Conservation (phyloP, 2,797 vertebrate species). For the Myotis planiceps region DNA sequence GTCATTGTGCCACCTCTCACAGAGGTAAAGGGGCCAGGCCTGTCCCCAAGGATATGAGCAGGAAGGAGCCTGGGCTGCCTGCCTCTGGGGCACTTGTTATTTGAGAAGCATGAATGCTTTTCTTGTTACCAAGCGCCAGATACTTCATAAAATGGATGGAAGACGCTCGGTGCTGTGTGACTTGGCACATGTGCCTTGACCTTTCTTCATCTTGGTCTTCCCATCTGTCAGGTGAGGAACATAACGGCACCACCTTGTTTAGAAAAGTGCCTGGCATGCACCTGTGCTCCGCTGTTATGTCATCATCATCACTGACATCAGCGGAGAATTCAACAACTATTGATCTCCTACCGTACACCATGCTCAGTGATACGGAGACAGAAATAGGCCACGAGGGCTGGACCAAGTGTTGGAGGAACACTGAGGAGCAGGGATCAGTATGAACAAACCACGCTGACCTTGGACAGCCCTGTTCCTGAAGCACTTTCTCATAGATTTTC, state of each 20-base stretch:
- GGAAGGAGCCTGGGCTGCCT: neutral
- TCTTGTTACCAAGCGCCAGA: neutral
- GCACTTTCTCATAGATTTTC: neutral
- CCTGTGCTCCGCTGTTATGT: accelerated
- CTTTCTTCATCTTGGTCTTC: neutral
- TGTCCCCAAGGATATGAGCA: neutral
- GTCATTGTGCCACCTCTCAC: accelerated
- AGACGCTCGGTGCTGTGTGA: accelerated
- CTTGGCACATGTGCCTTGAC: too few species aligned
- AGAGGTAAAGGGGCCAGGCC: neutral
- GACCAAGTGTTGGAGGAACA: neutral
- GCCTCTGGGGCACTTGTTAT: neutral
- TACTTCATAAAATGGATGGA: neutral
- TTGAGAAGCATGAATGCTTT: neutral
- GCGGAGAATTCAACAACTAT: neutral
- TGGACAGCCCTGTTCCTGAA: neutral
- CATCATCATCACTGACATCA: accelerated
- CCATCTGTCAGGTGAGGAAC: neutral
- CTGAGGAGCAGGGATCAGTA: neutral
- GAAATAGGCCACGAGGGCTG: accelerated
- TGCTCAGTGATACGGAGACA: neutral
- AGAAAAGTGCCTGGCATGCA: neutral
- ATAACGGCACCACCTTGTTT: neutral
- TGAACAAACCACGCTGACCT: accelerated
- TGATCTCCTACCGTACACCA: too few species aligned